Evolutionary conservation across 2,797 vertebrate species (phyloP).

Genomic region (Brachyrhaphis roseni): DNA sequence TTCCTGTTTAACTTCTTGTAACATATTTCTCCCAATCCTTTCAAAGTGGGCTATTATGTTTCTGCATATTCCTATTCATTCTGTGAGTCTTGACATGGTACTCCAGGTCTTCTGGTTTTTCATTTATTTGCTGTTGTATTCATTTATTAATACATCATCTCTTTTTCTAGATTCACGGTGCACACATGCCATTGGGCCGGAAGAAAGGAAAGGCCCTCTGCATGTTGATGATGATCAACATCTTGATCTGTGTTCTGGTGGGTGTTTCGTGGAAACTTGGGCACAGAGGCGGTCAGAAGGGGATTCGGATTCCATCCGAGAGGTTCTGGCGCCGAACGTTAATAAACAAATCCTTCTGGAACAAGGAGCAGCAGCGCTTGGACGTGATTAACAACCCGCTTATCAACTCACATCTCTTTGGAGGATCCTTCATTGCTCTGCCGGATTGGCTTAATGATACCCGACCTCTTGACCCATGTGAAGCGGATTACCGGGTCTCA

Average conservation of each 20-base stretch:
- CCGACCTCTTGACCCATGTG: slow-evolving; percentile 70
- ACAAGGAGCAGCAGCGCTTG: slow-evolving; percentile 88
- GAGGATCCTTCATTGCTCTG: slow-evolving; percentile 64
- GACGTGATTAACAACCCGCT: slow-evolving; percentile 85
- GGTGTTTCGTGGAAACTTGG: slow-evolving; percentile 81
- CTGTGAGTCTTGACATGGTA: not conserved
- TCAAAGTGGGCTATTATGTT: slow-evolving; percentile 39
- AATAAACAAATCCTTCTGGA: slow-evolving; percentile 86
- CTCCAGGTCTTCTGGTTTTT: not conserved
- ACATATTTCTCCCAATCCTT: not conserved
- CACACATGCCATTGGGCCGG: slow-evolving; percentile 83
- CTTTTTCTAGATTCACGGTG: slow-evolving; percentile 43
- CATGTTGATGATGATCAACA: slow-evolving; percentile 85
- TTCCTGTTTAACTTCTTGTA: not conserved
- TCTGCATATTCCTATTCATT: slow-evolving; percentile 38
- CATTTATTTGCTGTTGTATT: not conserved
- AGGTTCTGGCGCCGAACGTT: slow-evolving; percentile 83
- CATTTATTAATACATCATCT: not conserved
- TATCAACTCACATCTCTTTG: slow-evolving; percentile 54
- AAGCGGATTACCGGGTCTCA: slow-evolving; percentile 79
- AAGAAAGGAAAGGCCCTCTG: slow-evolving; percentile 84
- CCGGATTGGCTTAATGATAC: slow-evolving; percentile 74
- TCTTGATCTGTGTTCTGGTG: slow-evolving; percentile 88
- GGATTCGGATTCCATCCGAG: slow-evolving; percentile 70
- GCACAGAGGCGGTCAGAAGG: slow-evolving; percentile 59